Evolutionary conservation across 2,888 invertebrate genomes (phyloP), one percentile per base, ranked within the genome.

Genomic region (Andrena dorsata): DNA sequence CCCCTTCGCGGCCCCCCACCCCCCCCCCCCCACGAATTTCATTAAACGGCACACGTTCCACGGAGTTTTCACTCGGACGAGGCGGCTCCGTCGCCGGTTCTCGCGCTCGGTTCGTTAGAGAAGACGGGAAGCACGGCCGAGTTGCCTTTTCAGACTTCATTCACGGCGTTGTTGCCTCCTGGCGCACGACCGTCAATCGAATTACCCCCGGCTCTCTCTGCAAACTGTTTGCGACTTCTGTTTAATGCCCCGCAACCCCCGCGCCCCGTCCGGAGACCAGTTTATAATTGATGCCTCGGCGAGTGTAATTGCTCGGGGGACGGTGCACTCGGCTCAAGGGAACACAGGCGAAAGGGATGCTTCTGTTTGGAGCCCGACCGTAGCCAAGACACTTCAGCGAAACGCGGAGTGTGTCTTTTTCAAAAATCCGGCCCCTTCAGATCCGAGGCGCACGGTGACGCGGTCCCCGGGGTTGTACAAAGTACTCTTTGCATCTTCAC

Each of bases 11-110:
- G 87, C 90, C 88, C 90, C 88, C 72, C 63, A 74, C 78, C 73
- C 65, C 90, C 88, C 90, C 88, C 72, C 63, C 76, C 78, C 73
- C 65, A 51, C 78, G 74, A 84, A 84, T 85, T 88, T 88, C 83
- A 84, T 90, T 90, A 89, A 85, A 83, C 83, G 75, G 53, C 71
- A 58, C 66, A 60, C 75, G 71, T 70, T 35, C 35, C 20, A 32
- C 73, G 66, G 74, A 64, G 78, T 68, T 69, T 76, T 72, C 58
- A 20, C 71, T 71, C 30, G 53, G 68, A 35, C 66, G 69, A 7
- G 20, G 35, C 4, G 8, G 10, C 23, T 0, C 56, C 20, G 20
- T 56, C 65, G 56, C 58, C 75, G 53, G 35, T 58, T 56, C 58
- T 66, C 81, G 53, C 26, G 74, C 26, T 63, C 81, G 72, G 79